phyloP scores from a whole-genome alignment of 2,888 invertebrate species.

The Nomada fucata region DNA sequence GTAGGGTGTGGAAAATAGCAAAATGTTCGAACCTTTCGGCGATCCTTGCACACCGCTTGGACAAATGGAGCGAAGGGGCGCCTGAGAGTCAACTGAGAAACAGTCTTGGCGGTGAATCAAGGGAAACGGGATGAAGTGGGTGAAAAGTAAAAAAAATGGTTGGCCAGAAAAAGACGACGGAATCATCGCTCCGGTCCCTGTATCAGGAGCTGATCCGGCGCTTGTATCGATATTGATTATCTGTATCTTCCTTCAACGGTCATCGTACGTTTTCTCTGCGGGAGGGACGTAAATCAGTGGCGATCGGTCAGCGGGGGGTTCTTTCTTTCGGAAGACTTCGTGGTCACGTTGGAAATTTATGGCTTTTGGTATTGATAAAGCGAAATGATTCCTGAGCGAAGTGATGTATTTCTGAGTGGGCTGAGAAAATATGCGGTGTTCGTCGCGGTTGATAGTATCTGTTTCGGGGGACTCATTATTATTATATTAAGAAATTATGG shows the following conservation, averaged over 20 bases:
- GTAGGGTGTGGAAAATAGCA: constrained; percentile 55
- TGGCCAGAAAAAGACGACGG: constrained; percentile 4
- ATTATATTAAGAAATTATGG: no score
- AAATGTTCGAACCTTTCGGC: constrained; percentile 49
- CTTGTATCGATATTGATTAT: constrained; percentile 44
- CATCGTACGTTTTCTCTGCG: neutral
- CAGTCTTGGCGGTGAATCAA: constrained; percentile 21
- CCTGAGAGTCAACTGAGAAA: constrained; percentile 61
- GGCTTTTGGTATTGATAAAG: neutral
- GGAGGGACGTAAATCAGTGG: constrained; percentile 18
- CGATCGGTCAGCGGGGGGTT: neutral
- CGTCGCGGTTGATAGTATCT: no score
- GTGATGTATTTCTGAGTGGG: no score
- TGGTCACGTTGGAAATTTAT: neutral
- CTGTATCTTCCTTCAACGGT: constrained; percentile 34
- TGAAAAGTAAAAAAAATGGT: neutral
- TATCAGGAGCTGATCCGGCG: constrained; percentile 15
- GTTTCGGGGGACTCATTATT: no score
- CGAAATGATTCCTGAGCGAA: neutral
- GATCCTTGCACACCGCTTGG: constrained; percentile 47
- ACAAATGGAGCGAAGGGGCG: constrained; percentile 65
- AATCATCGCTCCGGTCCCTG: constrained; percentile 53
- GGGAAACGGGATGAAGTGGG: neutral
- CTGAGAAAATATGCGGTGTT: no score
- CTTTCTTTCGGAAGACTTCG: neutral